Conservation (phyloP, 2,888 invertebrate genomes). For the Amblyjoppa fuscipennis region DNA sequence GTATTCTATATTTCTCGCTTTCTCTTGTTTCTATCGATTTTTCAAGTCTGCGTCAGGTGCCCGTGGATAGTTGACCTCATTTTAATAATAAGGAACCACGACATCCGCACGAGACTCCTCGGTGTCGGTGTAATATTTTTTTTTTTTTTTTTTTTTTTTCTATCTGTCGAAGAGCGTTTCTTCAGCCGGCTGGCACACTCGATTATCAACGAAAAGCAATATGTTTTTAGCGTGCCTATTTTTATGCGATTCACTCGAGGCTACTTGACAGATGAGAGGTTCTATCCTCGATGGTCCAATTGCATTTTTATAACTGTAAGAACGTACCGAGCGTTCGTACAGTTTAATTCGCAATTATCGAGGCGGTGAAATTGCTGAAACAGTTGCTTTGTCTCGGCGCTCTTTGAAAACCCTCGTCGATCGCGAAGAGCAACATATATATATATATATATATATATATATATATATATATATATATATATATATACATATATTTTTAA, state of each 20-base stretch:
- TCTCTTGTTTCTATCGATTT: slow-evolving; percentile 57
- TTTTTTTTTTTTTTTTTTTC: slow-evolving; percentile 8
- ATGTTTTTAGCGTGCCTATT: background rate
- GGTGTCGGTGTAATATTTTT: slow-evolving; percentile 24
- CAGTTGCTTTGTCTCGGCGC: background rate
- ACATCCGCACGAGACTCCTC: slow-evolving; percentile 33
- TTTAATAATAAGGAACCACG: slow-evolving; percentile 59
- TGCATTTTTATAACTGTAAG: background rate
- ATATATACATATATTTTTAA: no score
- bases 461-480: no score
- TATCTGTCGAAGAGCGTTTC: background rate
- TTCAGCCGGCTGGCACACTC: background rate
- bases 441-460: no score
- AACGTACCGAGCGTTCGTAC: background rate
- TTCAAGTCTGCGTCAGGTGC: slow-evolving; percentile 58
- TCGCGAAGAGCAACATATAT: background rate
- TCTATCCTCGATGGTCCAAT: background rate
- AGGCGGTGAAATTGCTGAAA: background rate
- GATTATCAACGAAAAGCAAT: background rate
- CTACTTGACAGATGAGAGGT: background rate
- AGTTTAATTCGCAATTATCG: slow-evolving; percentile 1
- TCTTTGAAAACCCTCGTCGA: background rate
- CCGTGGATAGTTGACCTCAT: slow-evolving; percentile 63
- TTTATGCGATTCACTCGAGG: background rate
- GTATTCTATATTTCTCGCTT: slow-evolving; percentile 25